Base-by-base conservation (phyloP, 2,888 invertebrate genomes). In the Lasioglossum zephyrum region DNA sequence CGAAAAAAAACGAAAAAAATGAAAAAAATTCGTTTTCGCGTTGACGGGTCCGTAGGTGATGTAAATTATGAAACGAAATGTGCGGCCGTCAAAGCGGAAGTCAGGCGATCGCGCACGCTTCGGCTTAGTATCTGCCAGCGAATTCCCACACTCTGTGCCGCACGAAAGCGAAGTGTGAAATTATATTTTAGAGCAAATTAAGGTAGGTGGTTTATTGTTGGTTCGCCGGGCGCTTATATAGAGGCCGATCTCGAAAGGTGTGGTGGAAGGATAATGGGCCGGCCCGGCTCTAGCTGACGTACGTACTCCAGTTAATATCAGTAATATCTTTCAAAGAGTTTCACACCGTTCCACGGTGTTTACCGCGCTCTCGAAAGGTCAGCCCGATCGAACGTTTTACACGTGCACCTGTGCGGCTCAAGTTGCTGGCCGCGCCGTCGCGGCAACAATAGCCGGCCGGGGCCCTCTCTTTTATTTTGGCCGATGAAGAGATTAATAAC, bases 401-500 rank as follows among this genome's bases (percentile, higher is more conserved):
- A 53, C 60, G 81, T 74, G 82, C 85, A 85, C 85, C 82, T 77
- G 77, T 76, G 66, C 78, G 41, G 36, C 47, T n/a, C 31, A 78
- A 41, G 31, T 22, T 36, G 36, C 47, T 16, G 74, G 76, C 79
- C 77, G 53, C 22, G 53, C 53, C 73, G 79, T 6, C 69, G 77
- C 69, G 69, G 69, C 77, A 86, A 87, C 87, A 87, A 87, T 87
- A 69, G 86, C 74, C 86, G 47, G 86, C 74, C 86, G 47, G 44
- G 70, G 66, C 82, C 53, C 75, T 73, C 82, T 75, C 79, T 83
- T 87, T 84, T 85, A 87, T 80, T 85, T 81, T 82, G 80, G 18
- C 69, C 88, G 89, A 90, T 90, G 84, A 88, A 88, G 87, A 89
- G 89, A 90, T 90, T 90, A 90, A 90, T 90, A 90, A 90, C 74